Conservation (phyloP, 2,888 invertebrate genomes). For the Taphrorychus bicolor region DNA sequence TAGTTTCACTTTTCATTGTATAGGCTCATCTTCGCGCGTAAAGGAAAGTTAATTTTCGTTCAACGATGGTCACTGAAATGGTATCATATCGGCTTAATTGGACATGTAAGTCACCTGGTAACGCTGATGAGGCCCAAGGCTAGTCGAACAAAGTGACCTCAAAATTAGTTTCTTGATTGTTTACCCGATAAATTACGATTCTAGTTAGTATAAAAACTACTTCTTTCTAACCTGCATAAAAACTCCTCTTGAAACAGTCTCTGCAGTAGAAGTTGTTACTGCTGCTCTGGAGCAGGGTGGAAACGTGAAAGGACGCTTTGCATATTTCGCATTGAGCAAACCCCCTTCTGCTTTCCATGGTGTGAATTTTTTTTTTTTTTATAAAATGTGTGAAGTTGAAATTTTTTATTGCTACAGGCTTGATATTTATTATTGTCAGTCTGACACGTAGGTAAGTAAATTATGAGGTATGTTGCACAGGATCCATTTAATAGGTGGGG, state of each 20-base stretch:
- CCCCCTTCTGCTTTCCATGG: conserved; percentile 19
- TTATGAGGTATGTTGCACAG: no score
- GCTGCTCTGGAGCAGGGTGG: conserved; percentile 41
- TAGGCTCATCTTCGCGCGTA: conserved; percentile 10
- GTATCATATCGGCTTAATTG: conserved; percentile 16
- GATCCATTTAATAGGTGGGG: no score
- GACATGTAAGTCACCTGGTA: not conserved
- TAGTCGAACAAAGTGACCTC: not conserved
- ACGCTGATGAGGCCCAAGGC: not conserved
- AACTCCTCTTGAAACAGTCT: conserved; percentile 43
- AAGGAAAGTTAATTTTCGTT: conserved; percentile 19
- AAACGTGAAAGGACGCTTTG: conserved; percentile 37
- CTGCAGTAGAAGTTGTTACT: conserved; percentile 42
- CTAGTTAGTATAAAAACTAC: not conserved
- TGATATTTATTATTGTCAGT: no score
- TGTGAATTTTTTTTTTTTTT: no score
- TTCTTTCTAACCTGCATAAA: conserved; percentile 26
- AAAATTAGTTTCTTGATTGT: not conserved
- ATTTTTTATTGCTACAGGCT: not conserved
- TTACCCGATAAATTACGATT: not conserved
- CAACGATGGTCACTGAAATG: not conserved
- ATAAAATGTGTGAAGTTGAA: not conserved
- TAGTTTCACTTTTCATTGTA: conserved; percentile 22
- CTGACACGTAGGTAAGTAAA: no score
- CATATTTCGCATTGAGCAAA: conserved; percentile 41